Evolutionary conservation across 2,797 vertebrate genomes (phyloP).

Genomic region (Oryzias dopingdopingensis): DNA sequence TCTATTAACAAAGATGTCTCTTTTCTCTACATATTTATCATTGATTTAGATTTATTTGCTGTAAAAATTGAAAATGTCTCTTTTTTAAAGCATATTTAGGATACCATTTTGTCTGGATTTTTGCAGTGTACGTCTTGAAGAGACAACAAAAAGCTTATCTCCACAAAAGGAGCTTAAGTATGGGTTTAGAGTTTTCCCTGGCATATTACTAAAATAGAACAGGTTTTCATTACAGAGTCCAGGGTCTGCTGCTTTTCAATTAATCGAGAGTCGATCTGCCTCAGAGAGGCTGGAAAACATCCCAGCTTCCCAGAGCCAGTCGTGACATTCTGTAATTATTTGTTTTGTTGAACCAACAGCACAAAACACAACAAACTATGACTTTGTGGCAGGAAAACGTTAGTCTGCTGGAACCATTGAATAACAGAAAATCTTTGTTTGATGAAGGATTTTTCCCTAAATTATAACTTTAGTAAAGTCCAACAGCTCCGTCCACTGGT

Average conservation of each 20-base stretch:
- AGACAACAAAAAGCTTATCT: not conserved
- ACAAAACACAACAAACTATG: conserved; percentile 4
- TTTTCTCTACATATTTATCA: no score
- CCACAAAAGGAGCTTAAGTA: not conserved
- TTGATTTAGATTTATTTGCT: no score
- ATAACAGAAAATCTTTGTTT: no score
- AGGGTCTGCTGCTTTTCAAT: conserved; percentile 1
- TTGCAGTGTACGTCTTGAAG: not conserved
- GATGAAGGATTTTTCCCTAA: no score
- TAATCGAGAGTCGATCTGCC: not conserved
- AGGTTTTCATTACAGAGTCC: conserved; percentile 2
- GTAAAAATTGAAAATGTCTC: no score
- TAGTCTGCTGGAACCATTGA: conserved; percentile 1
- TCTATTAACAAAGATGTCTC: no score
- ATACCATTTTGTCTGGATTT: no score
- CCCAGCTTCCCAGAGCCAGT: not conserved
- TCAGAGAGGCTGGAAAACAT: conserved; percentile 1
- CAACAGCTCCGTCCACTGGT: no score
- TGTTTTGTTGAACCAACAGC: conserved; percentile 4
- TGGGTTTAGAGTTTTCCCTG: not conserved
- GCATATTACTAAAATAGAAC: not conserved
- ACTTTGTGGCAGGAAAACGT: not conserved
- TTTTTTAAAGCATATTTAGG: no score
- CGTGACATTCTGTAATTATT: conserved; percentile 6
- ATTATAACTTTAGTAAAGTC: no score